Evolutionary conservation across 2,797 vertebrate genomes (phyloP).

Genomic region (Pogoniulus pusillus): DNA sequence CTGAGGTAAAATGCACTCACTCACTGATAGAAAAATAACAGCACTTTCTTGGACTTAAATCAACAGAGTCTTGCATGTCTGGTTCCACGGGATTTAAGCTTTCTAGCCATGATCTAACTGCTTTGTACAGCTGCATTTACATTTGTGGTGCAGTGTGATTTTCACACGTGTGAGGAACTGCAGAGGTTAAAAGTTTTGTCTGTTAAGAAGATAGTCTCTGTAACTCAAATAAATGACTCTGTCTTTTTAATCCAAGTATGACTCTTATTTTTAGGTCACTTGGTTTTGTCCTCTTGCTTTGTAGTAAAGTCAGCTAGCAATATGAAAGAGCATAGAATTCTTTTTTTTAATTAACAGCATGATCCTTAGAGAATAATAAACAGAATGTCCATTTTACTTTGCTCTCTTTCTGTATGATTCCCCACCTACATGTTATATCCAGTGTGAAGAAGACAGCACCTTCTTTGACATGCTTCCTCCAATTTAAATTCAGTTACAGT

Average conservation of each 20-base stretch:
- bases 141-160: background rate
- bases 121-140: background rate
- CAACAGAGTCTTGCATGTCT: background rate
- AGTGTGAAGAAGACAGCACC: background rate
- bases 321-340: background rate
- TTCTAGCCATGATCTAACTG: background rate
- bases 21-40: background rate
- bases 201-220: background rate
- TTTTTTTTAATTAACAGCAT: background rate
- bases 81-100: background rate
- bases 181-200: background rate
- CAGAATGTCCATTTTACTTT: background rate
- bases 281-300: background rate
- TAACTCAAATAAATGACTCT: background rate
- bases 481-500: background rate
- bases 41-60: background rate
- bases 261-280: background rate
- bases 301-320: background rate
- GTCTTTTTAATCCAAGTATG: background rate
- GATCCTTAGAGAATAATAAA: background rate
- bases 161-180: background rate
- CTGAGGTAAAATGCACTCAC: background rate
- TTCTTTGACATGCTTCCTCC: background rate
- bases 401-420: background rate
- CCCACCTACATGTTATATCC: background rate